Conservation (phyloP, 2,888 invertebrate genomes). For the Papilio demoleus region DNA sequence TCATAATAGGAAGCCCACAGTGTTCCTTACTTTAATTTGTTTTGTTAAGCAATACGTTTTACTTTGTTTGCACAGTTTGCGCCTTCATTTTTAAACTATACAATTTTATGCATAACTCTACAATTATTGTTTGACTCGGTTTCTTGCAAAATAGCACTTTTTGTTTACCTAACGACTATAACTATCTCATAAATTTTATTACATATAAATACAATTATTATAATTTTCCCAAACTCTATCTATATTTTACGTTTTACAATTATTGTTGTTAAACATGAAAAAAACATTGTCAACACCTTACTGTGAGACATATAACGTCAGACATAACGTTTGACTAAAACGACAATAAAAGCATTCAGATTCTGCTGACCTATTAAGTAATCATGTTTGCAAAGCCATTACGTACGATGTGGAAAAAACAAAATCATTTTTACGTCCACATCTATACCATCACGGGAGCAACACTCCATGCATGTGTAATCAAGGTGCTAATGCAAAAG, state of each 20-base stretch:
- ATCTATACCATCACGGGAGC: slow-evolving; percentile 21
- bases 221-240: background rate
- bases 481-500: slow-evolving; percentile 27
- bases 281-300: no score
- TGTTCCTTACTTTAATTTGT: slow-evolving; percentile 41
- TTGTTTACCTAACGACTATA: background rate
- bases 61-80: slow-evolving; percentile 36
- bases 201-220: background rate
- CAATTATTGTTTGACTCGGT: background rate
- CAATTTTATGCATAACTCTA: slow-evolving; percentile 14
- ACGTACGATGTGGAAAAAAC: slow-evolving; percentile 23
- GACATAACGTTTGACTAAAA: no score
- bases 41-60: slow-evolving; percentile 41
- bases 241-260: no score
- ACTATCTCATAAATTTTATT: background rate
- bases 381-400: slow-evolving; percentile 7
- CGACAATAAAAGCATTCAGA: background rate
- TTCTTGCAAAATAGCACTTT: background rate
- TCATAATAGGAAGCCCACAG: slow-evolving; percentile 40
- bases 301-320: no score
- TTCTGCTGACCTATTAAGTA: background rate
- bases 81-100: slow-evolving; percentile 35
- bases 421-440: slow-evolving; percentile 22
- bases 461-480: slow-evolving; percentile 32
- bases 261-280: no score